Evolutionary conservation across 1,140 invertebrate genomes (phyloP), one percentile per base, ranked within the genome.

Genomic region (Drosophila ambigua): DNA sequence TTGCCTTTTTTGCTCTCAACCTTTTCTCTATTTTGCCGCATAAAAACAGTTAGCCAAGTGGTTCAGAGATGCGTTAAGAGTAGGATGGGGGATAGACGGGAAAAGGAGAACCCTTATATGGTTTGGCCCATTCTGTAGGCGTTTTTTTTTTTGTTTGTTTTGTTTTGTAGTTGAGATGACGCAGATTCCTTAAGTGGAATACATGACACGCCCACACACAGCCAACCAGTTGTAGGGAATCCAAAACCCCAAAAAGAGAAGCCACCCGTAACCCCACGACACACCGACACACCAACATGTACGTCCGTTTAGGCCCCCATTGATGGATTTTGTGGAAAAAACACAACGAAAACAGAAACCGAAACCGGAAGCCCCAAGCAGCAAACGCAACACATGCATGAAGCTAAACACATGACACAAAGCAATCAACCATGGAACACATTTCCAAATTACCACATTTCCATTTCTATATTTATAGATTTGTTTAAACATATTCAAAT

Each of bases 151-250:
- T 72, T 72, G 41, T 31, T 65, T 74, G 73, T 64, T 74, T 74
- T 61, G 73, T 74, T 74, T 74, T 60, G 64, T 72, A 71, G 64
- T 65, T 65, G 44, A 66, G 59, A 64, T 74, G 72, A 74, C 72
- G 71, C 71, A 74, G 71, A 65, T 74, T 72, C 71, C 72, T 59
- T 65, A 74, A 74, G 71, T 65, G 72, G 72, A 74, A 74, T 72
- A 63, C 51, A 53, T 23, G 28, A 43, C 41, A 39, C 51, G 57
- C 20, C 46, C 58, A 39, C 59, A 53, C 24, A 28, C 49, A 41
- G 31, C 64, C 55, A 60, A 13, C 31, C 58, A 49, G 52, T 46
- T 39, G 35, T 11, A 53, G 44, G 58, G 50, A 54, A 39, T 59
- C 49, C 55, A 31, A 44, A 51, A 23, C 59, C 49, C 9, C 54